Evolutionary conservation across 2,113 vertebrate species (phyloP).

Genomic region (Myocastor coypus): DNA sequence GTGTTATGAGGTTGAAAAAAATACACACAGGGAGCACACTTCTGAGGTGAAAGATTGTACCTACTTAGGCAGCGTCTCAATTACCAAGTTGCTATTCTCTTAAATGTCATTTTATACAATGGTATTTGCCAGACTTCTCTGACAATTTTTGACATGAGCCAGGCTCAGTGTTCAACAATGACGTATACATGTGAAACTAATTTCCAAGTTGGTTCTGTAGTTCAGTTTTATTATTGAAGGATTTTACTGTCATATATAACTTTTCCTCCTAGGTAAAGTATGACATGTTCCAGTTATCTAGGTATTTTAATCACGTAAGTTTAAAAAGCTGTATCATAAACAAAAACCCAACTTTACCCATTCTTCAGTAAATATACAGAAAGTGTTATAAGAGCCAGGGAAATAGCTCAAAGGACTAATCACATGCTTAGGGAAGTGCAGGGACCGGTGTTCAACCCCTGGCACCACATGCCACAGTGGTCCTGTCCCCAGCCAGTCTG

Average conservation of each 20-base stretch:
- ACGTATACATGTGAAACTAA: slow-evolving; percentile 34
- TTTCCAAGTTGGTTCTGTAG: slow-evolving; percentile 38
- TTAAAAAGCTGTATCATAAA: slow-evolving; percentile 31
- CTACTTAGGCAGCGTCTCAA: slow-evolving; percentile 20
- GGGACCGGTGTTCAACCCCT: no score
- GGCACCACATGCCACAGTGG: no score
- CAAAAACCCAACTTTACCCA: neutral
- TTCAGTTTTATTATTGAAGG: slow-evolving; percentile 33
- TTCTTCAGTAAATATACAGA: slow-evolving; percentile 22
- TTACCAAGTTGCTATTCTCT: slow-evolving; percentile 28
- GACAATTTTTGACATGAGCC: slow-evolving; percentile 10
- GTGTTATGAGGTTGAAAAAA: slow-evolving; percentile 22
- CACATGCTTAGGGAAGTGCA: no score
- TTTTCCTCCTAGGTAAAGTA: slow-evolving; percentile 49
- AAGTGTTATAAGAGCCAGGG: neutral
- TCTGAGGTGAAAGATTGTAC: neutral
- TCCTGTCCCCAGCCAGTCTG: no score
- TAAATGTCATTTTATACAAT: slow-evolving; percentile 19
- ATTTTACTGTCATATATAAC: slow-evolving; percentile 59
- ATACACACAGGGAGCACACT: neutral
- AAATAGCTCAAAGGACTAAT: no score
- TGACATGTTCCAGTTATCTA: slow-evolving; percentile 50
- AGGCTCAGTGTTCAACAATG: neutral
- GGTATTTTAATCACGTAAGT: slow-evolving; percentile 42
- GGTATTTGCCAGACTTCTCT: slow-evolving; percentile 52